Evolutionary conservation across 2,113 vertebrate genomes (phyloP), one percentile per base, ranked within the genome.

Genomic region (Sporophila hypoxantha): DNA sequence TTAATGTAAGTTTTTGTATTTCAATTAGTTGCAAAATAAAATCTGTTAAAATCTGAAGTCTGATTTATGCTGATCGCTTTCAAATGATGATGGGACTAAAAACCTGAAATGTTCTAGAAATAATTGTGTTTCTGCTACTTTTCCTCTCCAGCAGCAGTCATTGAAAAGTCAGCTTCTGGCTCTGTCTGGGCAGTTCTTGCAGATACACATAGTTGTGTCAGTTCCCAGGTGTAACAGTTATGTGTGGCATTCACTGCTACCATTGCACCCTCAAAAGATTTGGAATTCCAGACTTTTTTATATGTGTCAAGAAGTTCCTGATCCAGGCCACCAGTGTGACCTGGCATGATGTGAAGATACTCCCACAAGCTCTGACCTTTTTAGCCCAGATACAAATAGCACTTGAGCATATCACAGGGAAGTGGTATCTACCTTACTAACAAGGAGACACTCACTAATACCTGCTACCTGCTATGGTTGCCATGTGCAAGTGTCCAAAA

Each of bases 1-100:
- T 94, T 66, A 93, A 84, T 59, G 99, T 99, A 94, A 97, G 98
- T 98, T 42, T 64, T 37, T 13, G 3, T 56, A 30, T 49, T 68
- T 44, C 17, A 89, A 61, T 57, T 66, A 34, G 19, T 7, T 88
- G 10, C 9, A 76, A 90, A 78, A 76, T 19, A 67, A 52, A 64
- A 34, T 18, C 10, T 16, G 1, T 34, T 85, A 29, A 82, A 87
- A 49, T 59, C 44, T 62, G 36, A 46, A 41, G 6, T 73, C 27
- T 73, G 9, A 70, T 55, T 75, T 75, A 25, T 62, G 36, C 27
- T 17, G 49, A 32, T 70, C 46, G 10, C 14, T 87, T 76, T 57
- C 46, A 85, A 85, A 62, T 37, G 0, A 53, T 30, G 6, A 42
- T 42, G 18, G 22, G n/a, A 71, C 22, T 52, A 9, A 81, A 81